These are phyloP conservation scores for Drosophila repletoides DNA, from an alignment of 1,140 invertebrate genomes.

Conservation along the genomic window DNA sequence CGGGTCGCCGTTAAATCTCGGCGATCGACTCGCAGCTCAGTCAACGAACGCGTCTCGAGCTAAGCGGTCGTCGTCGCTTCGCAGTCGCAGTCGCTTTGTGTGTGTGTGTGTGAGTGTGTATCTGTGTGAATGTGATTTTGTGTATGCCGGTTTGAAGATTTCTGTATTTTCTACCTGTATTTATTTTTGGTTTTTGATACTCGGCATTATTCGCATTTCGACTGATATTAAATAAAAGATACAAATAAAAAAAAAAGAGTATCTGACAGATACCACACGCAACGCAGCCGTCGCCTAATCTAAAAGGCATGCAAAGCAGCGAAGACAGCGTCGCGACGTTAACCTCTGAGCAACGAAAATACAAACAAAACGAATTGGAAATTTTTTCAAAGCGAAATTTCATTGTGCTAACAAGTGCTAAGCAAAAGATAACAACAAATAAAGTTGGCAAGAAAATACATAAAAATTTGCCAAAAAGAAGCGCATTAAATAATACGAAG, in stretches of 20 bases:
- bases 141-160: conserved; percentile 69
- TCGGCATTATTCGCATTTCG: conserved; percentile 44
- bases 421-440: conserved; percentile 25
- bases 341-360: conserved; percentile 59
- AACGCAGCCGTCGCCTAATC: conserved; percentile 25
- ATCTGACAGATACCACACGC: conserved; percentile 68
- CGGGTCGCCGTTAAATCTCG: conserved; percentile 50
- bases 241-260: no score
- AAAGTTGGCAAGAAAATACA: not conserved
- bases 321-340: conserved; percentile 41
- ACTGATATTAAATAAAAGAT: conserved; percentile 56
- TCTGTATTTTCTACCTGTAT: conserved; percentile 65
- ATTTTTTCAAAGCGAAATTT: conserved; percentile 41
- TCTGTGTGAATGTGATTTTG: conserved; percentile 10
- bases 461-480: conserved; percentile 44
- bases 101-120: conserved; percentile 17
- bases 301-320: conserved; percentile 57
- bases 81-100: conserved; percentile 22
- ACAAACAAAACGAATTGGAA: conserved; percentile 55
- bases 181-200: conserved; percentile 43
- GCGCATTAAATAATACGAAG: conserved; percentile 16
- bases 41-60: conserved; percentile 71
- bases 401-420: conserved; percentile 24
- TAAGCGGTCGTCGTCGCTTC: conserved; percentile 60
- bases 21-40: conserved; percentile 61